Conservation (phyloP, 2,797 vertebrate species). For the Artibeus jamaicensis region DNA sequence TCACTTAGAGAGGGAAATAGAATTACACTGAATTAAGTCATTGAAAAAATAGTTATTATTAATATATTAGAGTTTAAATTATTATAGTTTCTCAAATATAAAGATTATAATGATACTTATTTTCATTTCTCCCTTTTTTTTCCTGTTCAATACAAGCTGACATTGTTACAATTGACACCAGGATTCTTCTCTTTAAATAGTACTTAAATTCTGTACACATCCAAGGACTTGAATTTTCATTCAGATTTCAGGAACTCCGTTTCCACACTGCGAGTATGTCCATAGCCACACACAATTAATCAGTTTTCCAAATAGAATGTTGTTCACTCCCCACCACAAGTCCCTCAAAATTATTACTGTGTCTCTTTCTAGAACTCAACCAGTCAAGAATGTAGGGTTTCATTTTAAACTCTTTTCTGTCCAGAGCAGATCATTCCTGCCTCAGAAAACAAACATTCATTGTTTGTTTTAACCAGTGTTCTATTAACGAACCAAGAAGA, state of each 20-base stretch:
- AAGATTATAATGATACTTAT: background rate
- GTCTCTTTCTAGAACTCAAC: background rate
- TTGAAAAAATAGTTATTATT: conserved; percentile 16
- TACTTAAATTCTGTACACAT: background rate
- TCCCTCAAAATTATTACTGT: background rate
- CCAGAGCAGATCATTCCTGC: background rate
- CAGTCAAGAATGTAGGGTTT: background rate
- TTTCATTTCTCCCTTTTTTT: background rate
- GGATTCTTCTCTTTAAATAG: background rate
- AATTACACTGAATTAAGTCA: background rate
- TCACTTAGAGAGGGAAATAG: background rate
- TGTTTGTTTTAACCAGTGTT: background rate
- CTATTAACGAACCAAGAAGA: background rate
- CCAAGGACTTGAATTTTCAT: background rate
- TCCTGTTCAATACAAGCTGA: background rate
- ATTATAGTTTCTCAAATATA: conserved; percentile 9
- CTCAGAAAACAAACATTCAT: background rate
- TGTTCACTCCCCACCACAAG: background rate
- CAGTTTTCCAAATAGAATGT: background rate
- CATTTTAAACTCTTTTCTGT: background rate
- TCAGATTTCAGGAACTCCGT: background rate
- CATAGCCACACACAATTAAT: background rate
- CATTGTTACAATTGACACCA: background rate
- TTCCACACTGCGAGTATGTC: background rate
- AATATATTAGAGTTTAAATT: conserved; percentile 18